phyloP scores from a whole-genome alignment of 2,113 vertebrate genomes.

The Anhinga anhinga region DNA sequence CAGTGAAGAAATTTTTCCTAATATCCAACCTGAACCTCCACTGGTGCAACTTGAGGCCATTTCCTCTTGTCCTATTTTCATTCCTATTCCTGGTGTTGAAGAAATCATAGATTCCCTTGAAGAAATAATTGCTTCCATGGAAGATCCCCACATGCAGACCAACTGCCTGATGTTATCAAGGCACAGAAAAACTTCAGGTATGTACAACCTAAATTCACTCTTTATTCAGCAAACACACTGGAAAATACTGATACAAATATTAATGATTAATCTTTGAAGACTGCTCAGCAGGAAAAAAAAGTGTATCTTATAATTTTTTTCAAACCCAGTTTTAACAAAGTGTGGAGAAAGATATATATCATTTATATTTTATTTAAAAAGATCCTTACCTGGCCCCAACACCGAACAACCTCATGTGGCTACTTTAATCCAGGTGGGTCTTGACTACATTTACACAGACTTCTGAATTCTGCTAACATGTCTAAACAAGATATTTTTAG shows the following conservation, averaged over 20 bases:
- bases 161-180: background rate
- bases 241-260: background rate
- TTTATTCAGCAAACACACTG: background rate
- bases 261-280: background rate
- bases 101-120: background rate
- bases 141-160: background rate
- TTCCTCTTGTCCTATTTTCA: background rate
- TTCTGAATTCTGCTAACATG: background rate
- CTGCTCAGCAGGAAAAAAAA: background rate
- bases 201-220: background rate
- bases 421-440: background rate
- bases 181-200: background rate
- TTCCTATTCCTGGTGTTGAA: background rate
- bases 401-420: background rate
- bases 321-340: background rate
- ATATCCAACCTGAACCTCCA: background rate
- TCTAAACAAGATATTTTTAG: background rate
- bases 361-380: background rate
- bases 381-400: background rate
- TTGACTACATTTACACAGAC: background rate
- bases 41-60: background rate
- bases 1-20: background rate
- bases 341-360: background rate
- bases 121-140: background rate
- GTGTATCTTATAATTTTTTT: background rate